Evolutionary conservation across 2,888 invertebrate genomes (phyloP).

Genomic region (Portevinia maculata): DNA sequence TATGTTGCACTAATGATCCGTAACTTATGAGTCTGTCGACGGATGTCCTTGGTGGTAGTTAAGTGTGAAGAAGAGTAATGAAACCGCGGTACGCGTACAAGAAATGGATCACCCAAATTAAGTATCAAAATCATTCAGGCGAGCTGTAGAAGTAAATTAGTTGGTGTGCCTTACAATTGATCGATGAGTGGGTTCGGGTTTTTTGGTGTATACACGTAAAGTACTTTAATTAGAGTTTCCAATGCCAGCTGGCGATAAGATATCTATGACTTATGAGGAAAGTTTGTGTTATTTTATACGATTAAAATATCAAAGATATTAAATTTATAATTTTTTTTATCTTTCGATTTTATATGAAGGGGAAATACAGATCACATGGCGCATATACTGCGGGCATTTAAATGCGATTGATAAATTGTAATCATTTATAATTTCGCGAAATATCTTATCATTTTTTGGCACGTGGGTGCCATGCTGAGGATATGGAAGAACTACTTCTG

Average conservation of each 20-base stretch:
- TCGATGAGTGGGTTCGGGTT: constrained; percentile 53
- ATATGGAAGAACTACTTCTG: no score
- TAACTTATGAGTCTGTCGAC: constrained; percentile 69
- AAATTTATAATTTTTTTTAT: not conserved
- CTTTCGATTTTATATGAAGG: not conserved
- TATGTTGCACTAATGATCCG: constrained; percentile 70
- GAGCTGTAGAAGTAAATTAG: constrained; percentile 54
- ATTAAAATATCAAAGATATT: no score
- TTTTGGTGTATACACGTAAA: constrained; percentile 38
- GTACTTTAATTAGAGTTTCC: constrained; percentile 46
- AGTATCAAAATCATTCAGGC: constrained; percentile 56
- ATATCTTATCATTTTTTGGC: constrained; percentile 22
- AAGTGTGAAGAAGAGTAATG: constrained; percentile 68
- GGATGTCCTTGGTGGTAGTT: constrained; percentile 34
- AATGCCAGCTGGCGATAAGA: constrained; percentile 66
- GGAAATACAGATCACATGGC: constrained; percentile 6
- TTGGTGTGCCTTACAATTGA: constrained; percentile 43
- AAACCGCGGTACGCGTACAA: constrained; percentile 63
- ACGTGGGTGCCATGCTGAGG: no score
- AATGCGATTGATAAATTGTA: not conserved
- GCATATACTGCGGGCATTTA: no score
- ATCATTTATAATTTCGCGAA: not conserved
- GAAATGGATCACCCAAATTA: constrained; percentile 65
- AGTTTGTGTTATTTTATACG: not conserved
- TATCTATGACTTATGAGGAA: constrained; percentile 7